phyloP scores from a whole-genome alignment of 2,888 invertebrate genomes.

The Pammene aurita region DNA sequence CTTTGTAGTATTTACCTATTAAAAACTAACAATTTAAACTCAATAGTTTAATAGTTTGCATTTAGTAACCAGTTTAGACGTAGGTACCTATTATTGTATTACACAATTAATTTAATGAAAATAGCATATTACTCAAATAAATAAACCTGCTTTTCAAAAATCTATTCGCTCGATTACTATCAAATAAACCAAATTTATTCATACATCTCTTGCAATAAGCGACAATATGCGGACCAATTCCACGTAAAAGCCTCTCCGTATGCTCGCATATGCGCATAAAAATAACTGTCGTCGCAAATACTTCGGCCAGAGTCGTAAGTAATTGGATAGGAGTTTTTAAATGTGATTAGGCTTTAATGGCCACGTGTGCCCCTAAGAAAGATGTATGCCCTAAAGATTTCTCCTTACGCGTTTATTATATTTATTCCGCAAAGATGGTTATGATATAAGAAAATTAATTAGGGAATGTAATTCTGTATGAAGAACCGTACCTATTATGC shows the following conservation, averaged over 20 bases:
- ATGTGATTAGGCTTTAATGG: conserved; percentile 33
- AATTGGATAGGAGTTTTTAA: conserved; percentile 31
- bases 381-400: background rate
- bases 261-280: conserved; percentile 39
- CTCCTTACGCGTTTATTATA: too few relatives aligned
- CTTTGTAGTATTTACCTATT: too few relatives aligned
- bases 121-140: background rate
- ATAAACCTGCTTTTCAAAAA: background rate
- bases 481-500: too few relatives aligned
- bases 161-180: conserved; percentile 11
- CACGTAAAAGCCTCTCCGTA: conserved; percentile 39
- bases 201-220: conserved; percentile 24
- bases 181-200: conserved; percentile 15
- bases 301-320: conserved; percentile 35
- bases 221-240: conserved; percentile 41
- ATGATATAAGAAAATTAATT: too few relatives aligned
- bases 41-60: too few relatives aligned
- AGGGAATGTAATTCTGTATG: too few relatives aligned
- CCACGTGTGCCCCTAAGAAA: background rate
- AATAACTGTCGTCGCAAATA: conserved; percentile 36
- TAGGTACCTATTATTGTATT: too few relatives aligned
- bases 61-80: too few relatives aligned
- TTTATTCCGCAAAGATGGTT: too few relatives aligned
- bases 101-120: background rate
- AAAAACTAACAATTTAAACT: too few relatives aligned